phyloP scores from a whole-genome alignment of 2,888 invertebrate genomes.

The Eudasyphora cyanicolor region DNA sequence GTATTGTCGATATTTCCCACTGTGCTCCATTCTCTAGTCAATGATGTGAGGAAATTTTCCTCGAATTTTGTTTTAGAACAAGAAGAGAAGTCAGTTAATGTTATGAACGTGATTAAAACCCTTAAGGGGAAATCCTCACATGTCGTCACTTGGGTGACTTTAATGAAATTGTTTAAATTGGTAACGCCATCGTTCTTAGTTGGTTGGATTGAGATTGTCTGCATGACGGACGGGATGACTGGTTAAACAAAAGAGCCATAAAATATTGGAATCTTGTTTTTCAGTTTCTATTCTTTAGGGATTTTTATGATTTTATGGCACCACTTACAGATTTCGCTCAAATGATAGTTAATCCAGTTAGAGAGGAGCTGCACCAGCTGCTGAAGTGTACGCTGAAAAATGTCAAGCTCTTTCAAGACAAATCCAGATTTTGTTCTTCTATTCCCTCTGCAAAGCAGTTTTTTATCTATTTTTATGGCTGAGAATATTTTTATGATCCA shows the following conservation, averaged over 20 bases:
- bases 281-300: constrained; percentile 17
- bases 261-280: constrained; percentile 61
- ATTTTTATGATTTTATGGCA: constrained; percentile 62
- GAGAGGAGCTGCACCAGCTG: constrained; percentile 32
- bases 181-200: not conserved
- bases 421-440: constrained; percentile 68
- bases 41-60: constrained; percentile 36
- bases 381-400: constrained; percentile 69
- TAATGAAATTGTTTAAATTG: constrained; percentile 19
- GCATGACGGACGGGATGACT: too few species aligned
- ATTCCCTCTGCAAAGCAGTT: constrained; percentile 45
- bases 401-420: constrained; percentile 40
- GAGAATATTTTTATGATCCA: constrained; percentile 64
- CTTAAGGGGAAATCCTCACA: constrained; percentile 10
- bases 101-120: constrained; percentile 62
- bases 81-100: constrained; percentile 43
- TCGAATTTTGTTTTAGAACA: constrained; percentile 19
- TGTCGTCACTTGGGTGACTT: not conserved
- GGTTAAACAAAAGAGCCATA: constrained; percentile 47
- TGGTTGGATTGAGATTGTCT: too few species aligned
- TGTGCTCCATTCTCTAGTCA: too few species aligned
- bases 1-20: too few species aligned
- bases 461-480: constrained; percentile 62
- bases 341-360: constrained; percentile 63
- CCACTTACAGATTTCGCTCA: constrained; percentile 66